Percentiles rank a stretch among this genome's conserved stretches.
Conservation (phyloP, 2,888 invertebrate genomes). For the Heliconius sara region DNA sequence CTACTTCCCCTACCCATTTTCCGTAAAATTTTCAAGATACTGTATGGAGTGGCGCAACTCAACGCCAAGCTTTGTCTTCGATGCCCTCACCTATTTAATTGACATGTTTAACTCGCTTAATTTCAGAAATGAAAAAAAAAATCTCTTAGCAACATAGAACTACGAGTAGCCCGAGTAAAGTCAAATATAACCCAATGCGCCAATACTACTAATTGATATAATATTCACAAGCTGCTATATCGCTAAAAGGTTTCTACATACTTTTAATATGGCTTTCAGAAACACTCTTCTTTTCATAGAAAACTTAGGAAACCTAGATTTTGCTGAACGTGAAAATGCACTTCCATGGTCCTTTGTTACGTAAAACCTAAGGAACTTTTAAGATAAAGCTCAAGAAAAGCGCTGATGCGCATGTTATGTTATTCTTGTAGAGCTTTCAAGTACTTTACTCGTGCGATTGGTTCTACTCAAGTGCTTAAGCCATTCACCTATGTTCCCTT, state of each 20-base stretch:
- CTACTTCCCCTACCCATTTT: too few species aligned
- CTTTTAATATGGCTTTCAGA: slow-evolving; percentile 12
- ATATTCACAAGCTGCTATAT: not conserved
- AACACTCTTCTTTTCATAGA: slow-evolving; percentile 16
- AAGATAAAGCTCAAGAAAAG: slow-evolving; percentile 9
- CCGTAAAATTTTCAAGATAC: too few species aligned
- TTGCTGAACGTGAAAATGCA: slow-evolving; percentile 23
- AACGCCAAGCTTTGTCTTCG: too few species aligned
- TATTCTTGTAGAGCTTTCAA: slow-evolving; percentile 12
- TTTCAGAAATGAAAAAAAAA: too few species aligned
- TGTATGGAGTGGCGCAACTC: too few species aligned
- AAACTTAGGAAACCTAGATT: not conserved
- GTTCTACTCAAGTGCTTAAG: slow-evolving; percentile 5
- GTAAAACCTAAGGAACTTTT: slow-evolving; percentile 20
- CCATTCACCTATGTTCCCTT: not conserved
- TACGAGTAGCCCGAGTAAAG: too few species aligned
- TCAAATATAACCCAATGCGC: too few species aligned
- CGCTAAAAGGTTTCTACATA: slow-evolving; percentile 9
- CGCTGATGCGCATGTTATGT: slow-evolving; percentile 22
- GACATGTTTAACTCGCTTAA: too few species aligned
- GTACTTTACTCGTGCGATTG: slow-evolving; percentile 11
- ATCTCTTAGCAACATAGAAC: too few species aligned
- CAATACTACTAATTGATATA: too few species aligned
- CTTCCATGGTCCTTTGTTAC: slow-evolving; percentile 21
- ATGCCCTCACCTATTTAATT: too few species aligned